Base-by-base conservation (phyloP, 2,888 invertebrate genomes). In the Euphydryas editha region DNA sequence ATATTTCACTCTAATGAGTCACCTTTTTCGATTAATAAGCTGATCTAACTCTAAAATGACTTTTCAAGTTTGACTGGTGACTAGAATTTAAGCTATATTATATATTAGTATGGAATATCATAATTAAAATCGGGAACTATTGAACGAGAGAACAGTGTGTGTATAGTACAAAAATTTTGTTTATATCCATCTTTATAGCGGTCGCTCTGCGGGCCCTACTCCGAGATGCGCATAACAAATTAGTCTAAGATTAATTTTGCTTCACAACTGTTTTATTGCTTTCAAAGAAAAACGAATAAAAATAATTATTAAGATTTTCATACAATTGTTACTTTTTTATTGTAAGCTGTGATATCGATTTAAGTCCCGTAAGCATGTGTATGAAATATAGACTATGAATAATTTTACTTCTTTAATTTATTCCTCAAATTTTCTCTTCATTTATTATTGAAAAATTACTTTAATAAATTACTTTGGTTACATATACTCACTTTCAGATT, bases 141-240 rank as follows among this genome's bases (percentile, higher is more conserved):
- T 36, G 44, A 61, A 55, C 59, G 11, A 58, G 10, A 18, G 56
- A 44, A 39, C 58, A 42, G 61, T 75, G 72, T 74, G 75, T 76
- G 58, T 39, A 30, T 18, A 51, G 59, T 59, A 67, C 70, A 77
- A 75, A 75, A 77, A 76, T 79, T 78, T 78, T 76, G 77, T 79
- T 79, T 79, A 80, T 77, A 78, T 76, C 79, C 77, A 78, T 76
- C 75, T 79, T 80, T 80, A 79, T 74, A 69, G 76, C 69, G 55
- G 72, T 73, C 75, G 72, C 76, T 78, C 74, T 76, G 75, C 73
- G 74, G 74, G 74, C 74, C 57, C 62, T 69, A 72, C 72, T 74
- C 72, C 68, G 70, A 74, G 73, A 76, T 73, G 77, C 74, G 75
- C 78, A 79, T 79, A 77, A 76, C 72, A 72, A 75, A 79, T 79